A percentile compares a stretch with the other conserved stretches of the same genome.
Conservation (phyloP, 1,140 invertebrate genomes). For the Orchestia grillus region DNA sequence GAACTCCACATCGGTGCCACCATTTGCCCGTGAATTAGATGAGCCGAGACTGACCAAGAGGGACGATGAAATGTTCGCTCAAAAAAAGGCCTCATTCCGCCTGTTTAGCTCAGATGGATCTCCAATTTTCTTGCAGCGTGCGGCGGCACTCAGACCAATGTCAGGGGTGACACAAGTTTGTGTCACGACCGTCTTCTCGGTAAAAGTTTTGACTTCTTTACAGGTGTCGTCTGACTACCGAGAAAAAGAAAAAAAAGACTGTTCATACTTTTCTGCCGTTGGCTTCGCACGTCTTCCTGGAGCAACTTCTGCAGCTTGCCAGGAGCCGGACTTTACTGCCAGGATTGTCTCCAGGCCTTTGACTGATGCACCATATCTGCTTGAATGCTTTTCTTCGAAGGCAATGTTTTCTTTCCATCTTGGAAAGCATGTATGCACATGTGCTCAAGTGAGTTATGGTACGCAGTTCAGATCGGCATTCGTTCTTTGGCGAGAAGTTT, state of each 20-base stretch:
- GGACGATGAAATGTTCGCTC: background rate
- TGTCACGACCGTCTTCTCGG: background rate
- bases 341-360: background rate
- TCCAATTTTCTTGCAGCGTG: background rate
- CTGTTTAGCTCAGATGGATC: background rate
- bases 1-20: background rate
- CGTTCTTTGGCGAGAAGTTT: background rate
- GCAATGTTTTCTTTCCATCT: background rate
- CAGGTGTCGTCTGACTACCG: background rate
- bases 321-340: background rate
- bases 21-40: background rate
- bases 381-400: background rate
- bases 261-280: background rate
- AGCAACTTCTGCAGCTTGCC: background rate
- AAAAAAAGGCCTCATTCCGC: background rate
- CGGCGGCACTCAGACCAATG: background rate
- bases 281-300: background rate
- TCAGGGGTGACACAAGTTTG: background rate
- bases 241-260: background rate
- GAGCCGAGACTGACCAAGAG: background rate
- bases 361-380: background rate
- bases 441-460: background rate
- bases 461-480: background rate
- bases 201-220: background rate
- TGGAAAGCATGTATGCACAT: background rate